Percentiles rank a stretch among this genome's conserved stretches.
Evolutionary conservation across 2,888 invertebrate species (phyloP).

Genomic region (Bimastos eiseni): DNA sequence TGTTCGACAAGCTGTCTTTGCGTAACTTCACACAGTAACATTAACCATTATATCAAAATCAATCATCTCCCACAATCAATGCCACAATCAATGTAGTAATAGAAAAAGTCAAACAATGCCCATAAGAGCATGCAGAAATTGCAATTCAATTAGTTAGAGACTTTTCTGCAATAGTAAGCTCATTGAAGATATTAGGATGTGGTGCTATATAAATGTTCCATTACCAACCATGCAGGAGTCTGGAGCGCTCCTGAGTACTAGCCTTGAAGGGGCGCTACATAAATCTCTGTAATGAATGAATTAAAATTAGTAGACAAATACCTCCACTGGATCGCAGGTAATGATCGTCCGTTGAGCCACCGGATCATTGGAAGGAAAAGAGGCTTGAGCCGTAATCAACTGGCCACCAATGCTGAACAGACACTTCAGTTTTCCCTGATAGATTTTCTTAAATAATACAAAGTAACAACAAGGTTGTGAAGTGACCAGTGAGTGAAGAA

Average conservation of each 20-base stretch:
- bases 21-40: background rate
- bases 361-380: background rate
- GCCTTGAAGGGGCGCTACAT: too few relatives aligned
- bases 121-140: background rate
- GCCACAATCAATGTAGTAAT: too few relatives aligned
- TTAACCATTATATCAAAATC: background rate
- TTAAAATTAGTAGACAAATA: background rate
- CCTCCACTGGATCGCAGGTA: background rate
- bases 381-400: background rate
- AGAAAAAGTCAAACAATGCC: background rate
- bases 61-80: too few relatives aligned
- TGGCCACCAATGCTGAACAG: background rate
- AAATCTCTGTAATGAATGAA: too few relatives aligned
- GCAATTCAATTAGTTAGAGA: background rate
- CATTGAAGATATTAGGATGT: too few relatives aligned
- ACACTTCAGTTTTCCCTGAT: conserved; percentile 1
- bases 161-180: too few relatives aligned
- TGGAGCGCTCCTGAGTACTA: too few relatives aligned
- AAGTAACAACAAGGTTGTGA: background rate
- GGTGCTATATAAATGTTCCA: too few relatives aligned
- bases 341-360: background rate
- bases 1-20: too few relatives aligned
- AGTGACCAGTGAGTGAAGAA: too few relatives aligned
- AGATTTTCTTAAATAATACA: background rate
- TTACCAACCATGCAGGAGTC: too few relatives aligned